phyloP scores from a whole-genome alignment of 1,140 invertebrate genomes.

The Drosophila ananassae region DNA sequence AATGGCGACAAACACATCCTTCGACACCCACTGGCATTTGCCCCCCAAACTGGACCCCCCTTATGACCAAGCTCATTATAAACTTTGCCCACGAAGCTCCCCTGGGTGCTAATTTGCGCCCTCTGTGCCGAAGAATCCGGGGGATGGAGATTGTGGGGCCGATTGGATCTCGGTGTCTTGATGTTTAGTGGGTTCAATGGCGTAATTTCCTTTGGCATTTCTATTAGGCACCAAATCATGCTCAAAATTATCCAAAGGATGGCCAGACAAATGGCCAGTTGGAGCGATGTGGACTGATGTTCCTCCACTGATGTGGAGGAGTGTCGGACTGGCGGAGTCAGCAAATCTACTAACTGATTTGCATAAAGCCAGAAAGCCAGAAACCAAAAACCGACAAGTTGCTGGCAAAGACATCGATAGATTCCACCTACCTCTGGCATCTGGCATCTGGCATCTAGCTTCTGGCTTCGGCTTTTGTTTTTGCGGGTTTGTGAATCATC shows the following conservation, averaged over 20 bases:
- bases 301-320: no score
- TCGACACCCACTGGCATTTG: conserved; percentile 12
- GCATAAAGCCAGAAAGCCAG: conserved; percentile 45
- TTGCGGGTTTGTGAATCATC: conserved; percentile 60
- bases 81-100: conserved; percentile 70
- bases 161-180: conserved; percentile 32
- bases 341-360: conserved; percentile 55
- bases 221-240: conserved; percentile 62
- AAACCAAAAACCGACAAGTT: conserved; percentile 27
- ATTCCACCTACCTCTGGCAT: conserved; percentile 13
- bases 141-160: conserved; percentile 3
- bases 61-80: conserved; percentile 70
- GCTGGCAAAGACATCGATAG: conserved; percentile 43
- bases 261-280: conserved; percentile 1
- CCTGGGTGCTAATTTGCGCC: conserved; percentile 72
- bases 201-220: conserved; percentile 64
- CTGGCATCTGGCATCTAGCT: no score
- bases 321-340: conserved; percentile 25
- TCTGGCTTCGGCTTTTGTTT: conserved; percentile 13
- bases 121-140: no score
- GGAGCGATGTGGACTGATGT: conserved; percentile 27
- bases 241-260: conserved; percentile 63
- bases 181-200: conserved; percentile 67
- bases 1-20: conserved; percentile 16
- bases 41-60: conserved; percentile 25